Evolutionary conservation across 1,140 invertebrate genomes (phyloP), one percentile per base, ranked within the genome.

Genomic region (Bombus waltoni): DNA sequence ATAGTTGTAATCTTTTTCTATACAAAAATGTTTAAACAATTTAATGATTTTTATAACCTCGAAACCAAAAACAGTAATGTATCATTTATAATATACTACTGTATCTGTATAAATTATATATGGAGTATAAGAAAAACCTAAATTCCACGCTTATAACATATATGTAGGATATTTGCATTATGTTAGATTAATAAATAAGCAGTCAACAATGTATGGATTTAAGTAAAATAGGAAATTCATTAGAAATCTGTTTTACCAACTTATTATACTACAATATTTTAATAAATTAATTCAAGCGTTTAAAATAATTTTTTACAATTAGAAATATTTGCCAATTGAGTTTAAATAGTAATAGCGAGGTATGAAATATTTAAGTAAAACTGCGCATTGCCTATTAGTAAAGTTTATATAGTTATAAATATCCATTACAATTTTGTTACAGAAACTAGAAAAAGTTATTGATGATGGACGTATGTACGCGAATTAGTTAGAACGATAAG

Each of bases 201-300:
- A n/a, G 18, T 71, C 2, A 38, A 44, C 15, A n/a, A 62, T 62
- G 44, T 81, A 62, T 72, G 22, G 65, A 32, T 73, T 73, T 83
- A 53, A 53, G 74, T 88, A 57, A 38, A 66, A 28, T 88, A 88
- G 70, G n/a, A 70, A 82, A 88, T 62, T 44, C 70, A 77, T 87
- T 44, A 87, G 75, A 40, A n/a, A 88, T 35, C n/a, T 66, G 22
- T 42, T 53, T 47, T 62, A 71, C 53, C 42, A 38, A 57, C 25
- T 35, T 9, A n/a, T 68, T 74, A 25, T 13, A 28, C 25, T 13
- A 3, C 10, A n/a, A n/a, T 71, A 40, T 22, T 68, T 25, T 38
- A 68, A 25, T 6, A 28, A 28, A 38, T 70, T 53, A 53, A 53
- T 53, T 22, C 18, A 22, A 53, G 47, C 47, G 71, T n/a, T 75